phyloP scores from a whole-genome alignment of 2,797 vertebrate species.

The Allobates femoralis region DNA sequence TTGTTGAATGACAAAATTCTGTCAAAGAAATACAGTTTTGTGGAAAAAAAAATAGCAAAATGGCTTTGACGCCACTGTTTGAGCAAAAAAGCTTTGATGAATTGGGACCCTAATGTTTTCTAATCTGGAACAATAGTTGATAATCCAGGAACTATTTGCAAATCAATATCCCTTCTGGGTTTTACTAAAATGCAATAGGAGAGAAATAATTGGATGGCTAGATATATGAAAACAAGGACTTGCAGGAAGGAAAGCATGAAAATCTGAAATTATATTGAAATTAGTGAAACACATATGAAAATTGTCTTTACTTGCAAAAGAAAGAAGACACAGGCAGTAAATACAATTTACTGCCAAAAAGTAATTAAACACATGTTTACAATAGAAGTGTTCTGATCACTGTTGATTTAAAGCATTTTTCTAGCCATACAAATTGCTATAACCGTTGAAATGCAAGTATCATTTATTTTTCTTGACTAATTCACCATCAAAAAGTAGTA shows the following conservation, averaged over 20 bases:
- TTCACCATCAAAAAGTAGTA: neutral
- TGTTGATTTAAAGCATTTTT: neutral
- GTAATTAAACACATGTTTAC: constrained; percentile 54
- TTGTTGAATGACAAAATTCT: no score
- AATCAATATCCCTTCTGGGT: no score
- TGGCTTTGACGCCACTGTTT: no score
- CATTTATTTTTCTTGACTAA: neutral
- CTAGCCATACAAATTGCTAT: neutral
- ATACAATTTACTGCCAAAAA: constrained; percentile 47
- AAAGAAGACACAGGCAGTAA: constrained; percentile 49
- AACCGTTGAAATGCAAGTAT: neutral
- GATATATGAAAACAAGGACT: neutral
- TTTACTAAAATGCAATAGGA: no score
- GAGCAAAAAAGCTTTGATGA: no score
- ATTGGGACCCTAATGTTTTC: no score
- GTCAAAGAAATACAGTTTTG: no score
- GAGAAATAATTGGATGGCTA: neutral
- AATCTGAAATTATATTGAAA: neutral
- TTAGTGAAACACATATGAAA: constrained; percentile 40
- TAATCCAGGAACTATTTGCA: no score
- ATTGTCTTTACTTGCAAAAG: constrained; percentile 34
- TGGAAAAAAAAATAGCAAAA: no score
- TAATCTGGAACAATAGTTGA: no score
- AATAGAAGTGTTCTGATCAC: constrained; percentile 45
- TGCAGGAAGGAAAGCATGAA: neutral